phyloP scores from a whole-genome alignment of 2,888 invertebrate genomes.

The Protula sp. region DNA sequence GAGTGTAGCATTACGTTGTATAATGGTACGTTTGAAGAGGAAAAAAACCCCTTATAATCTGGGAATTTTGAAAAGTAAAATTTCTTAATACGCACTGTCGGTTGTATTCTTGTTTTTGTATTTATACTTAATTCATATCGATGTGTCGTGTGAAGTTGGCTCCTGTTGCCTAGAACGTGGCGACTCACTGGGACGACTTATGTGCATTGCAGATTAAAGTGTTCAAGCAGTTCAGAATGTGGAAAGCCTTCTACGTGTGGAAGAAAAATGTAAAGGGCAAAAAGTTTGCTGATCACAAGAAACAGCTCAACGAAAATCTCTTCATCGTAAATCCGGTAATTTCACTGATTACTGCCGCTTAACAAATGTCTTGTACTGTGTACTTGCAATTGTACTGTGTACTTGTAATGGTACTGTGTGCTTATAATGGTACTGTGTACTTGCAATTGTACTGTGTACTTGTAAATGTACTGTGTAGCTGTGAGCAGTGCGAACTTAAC shows the following conservation, averaged over 20 bases:
- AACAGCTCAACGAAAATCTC: slow-evolving; percentile 63
- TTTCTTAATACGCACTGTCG: too few species aligned
- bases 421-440: neutral
- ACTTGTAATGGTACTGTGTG: neutral
- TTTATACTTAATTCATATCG: too few species aligned
- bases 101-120: too few species aligned
- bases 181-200: too few species aligned
- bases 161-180: too few species aligned
- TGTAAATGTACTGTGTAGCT: neutral
- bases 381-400: neutral
- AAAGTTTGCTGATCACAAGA: slow-evolving; percentile 63
- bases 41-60: too few species aligned
- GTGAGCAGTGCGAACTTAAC: too few species aligned
- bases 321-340: slow-evolving; percentile 67
- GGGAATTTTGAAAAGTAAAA: too few species aligned
- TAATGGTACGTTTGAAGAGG: too few species aligned
- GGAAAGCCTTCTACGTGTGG: slow-evolving; percentile 75
- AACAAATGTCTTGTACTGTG: neutral
- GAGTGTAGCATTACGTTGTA: neutral
- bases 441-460: neutral
- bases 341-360: too few species aligned
- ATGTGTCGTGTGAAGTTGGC: too few species aligned
- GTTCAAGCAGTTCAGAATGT: slow-evolving; percentile 53
- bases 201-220: slow-evolving; percentile 52
- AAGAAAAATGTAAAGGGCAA: slow-evolving; percentile 66